These are phyloP conservation scores for Cosmia pyralina DNA, from an alignment of 2,888 invertebrate genomes.

Conservation along the genomic window DNA sequence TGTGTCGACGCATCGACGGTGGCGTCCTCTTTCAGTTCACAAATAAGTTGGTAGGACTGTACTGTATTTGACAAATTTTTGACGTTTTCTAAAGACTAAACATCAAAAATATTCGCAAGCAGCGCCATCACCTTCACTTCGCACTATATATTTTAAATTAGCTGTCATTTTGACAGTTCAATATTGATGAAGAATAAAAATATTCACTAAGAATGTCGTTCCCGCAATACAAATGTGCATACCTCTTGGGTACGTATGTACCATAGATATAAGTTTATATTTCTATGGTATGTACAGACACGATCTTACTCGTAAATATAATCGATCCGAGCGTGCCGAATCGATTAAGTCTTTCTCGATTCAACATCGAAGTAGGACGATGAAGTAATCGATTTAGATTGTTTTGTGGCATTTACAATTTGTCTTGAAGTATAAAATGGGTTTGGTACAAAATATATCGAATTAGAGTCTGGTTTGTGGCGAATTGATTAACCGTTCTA, in stretches of 20 bases:
- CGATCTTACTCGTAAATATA: conserved; percentile 58
- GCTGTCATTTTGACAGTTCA: not conserved
- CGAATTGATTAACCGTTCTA: conserved; percentile 55
- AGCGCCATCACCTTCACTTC: not conserved
- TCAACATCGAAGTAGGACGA: conserved; percentile 80
- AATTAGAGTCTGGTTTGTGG: conserved; percentile 31
- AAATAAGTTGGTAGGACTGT: too few species aligned
- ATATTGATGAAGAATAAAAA: not conserved
- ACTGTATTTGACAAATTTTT: not conserved
- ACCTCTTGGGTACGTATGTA: not conserved
- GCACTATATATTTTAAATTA: too few species aligned
- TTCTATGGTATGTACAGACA: too few species aligned
- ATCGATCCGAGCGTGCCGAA: conserved; percentile 73
- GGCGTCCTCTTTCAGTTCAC: too few species aligned
- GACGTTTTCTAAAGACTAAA: not conserved
- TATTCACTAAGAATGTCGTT: too few species aligned
- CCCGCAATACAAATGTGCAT: conserved; percentile 3
- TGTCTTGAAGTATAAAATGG: conserved; percentile 57
- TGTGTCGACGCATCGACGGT: too few species aligned
- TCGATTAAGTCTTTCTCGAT: conserved; percentile 78
- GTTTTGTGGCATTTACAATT: conserved; percentile 59
- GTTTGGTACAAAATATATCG: conserved; percentile 49
- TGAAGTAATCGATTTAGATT: conserved; percentile 79
- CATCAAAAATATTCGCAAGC: not conserved
- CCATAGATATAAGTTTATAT: too few species aligned